Conservation (phyloP, 2,113 vertebrate genomes). For the Plecturocebus donacophilus region DNA sequence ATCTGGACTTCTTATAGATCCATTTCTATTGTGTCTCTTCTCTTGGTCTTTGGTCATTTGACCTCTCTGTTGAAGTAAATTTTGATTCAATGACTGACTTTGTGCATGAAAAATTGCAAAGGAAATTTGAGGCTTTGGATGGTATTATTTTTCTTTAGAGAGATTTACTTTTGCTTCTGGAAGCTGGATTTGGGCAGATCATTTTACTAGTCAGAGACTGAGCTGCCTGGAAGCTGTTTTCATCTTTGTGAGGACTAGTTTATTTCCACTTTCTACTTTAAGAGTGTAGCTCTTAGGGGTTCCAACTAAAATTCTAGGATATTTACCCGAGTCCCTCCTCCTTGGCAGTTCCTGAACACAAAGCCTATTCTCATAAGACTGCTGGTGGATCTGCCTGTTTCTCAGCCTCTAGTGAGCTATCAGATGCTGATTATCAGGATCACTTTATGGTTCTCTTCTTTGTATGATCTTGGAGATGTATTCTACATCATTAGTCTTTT, state of each 20-base stretch:
- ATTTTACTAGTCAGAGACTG: not conserved
- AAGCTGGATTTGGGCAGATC: not conserved
- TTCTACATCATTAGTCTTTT: not conserved
- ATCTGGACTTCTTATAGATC: not conserved
- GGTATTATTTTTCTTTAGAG: not conserved
- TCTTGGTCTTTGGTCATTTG: conserved; percentile 5
- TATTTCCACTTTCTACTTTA: not conserved
- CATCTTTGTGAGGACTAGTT: not conserved
- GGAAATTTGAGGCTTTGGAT: not conserved
- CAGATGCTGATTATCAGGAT: not conserved
- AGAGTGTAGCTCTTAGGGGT: not conserved
- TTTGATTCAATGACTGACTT: not conserved
- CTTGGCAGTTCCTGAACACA: not conserved
- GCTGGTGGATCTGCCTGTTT: not conserved
- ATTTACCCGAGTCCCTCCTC: not conserved
- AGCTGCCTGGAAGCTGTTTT: not conserved
- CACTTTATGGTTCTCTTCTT: not conserved
- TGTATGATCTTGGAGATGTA: not conserved
- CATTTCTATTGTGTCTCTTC: not conserved
- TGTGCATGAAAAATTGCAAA: not conserved
- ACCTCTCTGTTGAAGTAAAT: not conserved
- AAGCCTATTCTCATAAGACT: not conserved
- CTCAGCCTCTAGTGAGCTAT: not conserved
- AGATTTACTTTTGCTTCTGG: not conserved
- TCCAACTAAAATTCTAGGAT: not conserved